Evolutionary conservation across 2,888 invertebrate species (phyloP).

Genomic region (Drosophila testacea): DNA sequence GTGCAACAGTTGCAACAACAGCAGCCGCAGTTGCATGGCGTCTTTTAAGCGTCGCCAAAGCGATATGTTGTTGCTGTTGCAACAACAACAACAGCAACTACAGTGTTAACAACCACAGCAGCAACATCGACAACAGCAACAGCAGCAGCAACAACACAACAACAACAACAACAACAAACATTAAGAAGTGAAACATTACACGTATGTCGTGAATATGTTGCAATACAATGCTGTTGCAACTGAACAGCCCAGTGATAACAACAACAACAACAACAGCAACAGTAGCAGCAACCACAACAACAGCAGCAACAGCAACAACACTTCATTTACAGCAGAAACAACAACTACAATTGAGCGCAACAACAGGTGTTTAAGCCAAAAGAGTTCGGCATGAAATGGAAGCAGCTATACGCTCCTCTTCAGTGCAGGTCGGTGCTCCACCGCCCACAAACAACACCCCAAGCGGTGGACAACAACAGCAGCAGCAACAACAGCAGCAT

Average conservation of each 20-base stretch:
- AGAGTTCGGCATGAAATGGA: slow-evolving; percentile 86
- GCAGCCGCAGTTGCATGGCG: slow-evolving; percentile 48
- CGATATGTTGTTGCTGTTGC: slow-evolving; percentile 47
- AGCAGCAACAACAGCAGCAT: slow-evolving; percentile 43
- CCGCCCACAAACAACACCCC: slow-evolving; percentile 82
- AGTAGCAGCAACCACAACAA: slow-evolving; percentile 38
- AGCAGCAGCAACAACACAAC: slow-evolving; percentile 37
- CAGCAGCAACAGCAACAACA: slow-evolving; percentile 40
- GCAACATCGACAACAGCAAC: slow-evolving; percentile 15
- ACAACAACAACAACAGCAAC: slow-evolving; percentile 41
- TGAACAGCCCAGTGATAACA: slow-evolving; percentile 59
- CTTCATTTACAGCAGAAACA: slow-evolving; percentile 35
- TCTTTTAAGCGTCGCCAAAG: slow-evolving; percentile 26
- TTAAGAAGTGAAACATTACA: slow-evolving; percentile 35
- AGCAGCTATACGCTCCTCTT: slow-evolving; percentile 86
- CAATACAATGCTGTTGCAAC: slow-evolving; percentile 70
- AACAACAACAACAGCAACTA: slow-evolving; percentile 23
- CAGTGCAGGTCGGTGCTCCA: slow-evolving; percentile 86
- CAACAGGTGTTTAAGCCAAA: slow-evolving; percentile 80
- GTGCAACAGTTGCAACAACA: slow-evolving; percentile 22
- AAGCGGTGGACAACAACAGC: slow-evolving; percentile 78
- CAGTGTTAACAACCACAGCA: slow-evolving; percentile 18
- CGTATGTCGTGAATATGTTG: slow-evolving; percentile 63
- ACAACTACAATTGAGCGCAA: slow-evolving; percentile 67
- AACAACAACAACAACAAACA: slow-evolving; percentile 30